Conservation (phyloP, 2,888 invertebrate species). For the Macrophya alboannulata region DNA sequence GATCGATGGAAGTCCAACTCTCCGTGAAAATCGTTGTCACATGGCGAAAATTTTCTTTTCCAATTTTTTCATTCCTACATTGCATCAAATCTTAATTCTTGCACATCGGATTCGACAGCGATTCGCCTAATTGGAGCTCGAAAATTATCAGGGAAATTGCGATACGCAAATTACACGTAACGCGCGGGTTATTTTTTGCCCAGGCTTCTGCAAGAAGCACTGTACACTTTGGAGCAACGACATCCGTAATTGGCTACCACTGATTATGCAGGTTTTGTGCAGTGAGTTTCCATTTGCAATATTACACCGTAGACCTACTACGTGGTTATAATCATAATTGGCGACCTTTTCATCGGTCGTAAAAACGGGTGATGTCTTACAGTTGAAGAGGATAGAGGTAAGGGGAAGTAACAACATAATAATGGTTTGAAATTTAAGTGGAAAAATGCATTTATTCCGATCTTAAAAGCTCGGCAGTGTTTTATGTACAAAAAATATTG, state of each 20-base stretch:
- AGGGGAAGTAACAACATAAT: background rate
- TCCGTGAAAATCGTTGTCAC: background rate
- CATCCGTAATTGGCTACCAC: slow-evolving; percentile 15
- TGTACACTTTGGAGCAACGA: background rate
- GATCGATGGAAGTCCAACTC: background rate
- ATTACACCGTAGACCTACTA: slow-evolving; percentile 13
- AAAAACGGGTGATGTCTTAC: slow-evolving; percentile 45
- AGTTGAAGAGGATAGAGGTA: background rate
- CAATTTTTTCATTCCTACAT: background rate
- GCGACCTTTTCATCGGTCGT: background rate
- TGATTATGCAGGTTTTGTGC: slow-evolving; percentile 34
- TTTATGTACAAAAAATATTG: slow-evolving; percentile 57
- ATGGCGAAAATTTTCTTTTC: background rate
- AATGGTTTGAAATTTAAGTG: background rate
- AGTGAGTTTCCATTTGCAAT: slow-evolving; percentile 23
- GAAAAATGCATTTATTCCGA: slow-evolving; percentile 58
- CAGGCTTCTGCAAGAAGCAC: background rate
- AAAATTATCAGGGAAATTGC: background rate
- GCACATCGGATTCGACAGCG: background rate
- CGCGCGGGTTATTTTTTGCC: background rate
- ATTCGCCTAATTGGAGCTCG: background rate
- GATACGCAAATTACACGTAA: background rate
- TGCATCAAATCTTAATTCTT: background rate
- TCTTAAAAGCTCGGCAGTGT: slow-evolving; percentile 59
- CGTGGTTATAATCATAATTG: background rate